Base-by-base conservation (phyloP, 2,797 vertebrate genomes). In the Neosalanx taihuensis region DNA sequence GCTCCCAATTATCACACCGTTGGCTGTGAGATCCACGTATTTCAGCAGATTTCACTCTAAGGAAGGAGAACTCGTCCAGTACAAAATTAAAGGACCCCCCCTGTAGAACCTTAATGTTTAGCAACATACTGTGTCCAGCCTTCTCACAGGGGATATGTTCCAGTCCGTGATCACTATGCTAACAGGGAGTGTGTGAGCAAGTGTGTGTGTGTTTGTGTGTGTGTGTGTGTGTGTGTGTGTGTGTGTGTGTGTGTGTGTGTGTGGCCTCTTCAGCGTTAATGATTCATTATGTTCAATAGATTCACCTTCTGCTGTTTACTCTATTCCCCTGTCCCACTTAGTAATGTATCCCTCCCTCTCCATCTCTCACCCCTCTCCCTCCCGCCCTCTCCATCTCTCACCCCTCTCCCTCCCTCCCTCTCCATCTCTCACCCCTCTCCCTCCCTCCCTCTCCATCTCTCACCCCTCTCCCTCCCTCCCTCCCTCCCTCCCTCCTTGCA, bases 281-380 rank as follows among this genome's bases (percentile, higher is more conserved):
- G 41, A 46, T 13, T 46, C 41, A 57, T 74, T 57, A 18, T 72
- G 56, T 33, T 20, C 63, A 23, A 31, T 64, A 0, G 4, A 18
- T 15, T 65, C 64, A 69, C 69, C 72, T 68, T 67, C 76, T 76
- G 68, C 66, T 68, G 59, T 56, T 64, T 29, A 67, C 67, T 72
- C 71, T 64, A 73, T 23, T 77, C 73, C 73, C 82, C 76, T 80
- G 83, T 86, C 80, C 69, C 62, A 74, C 72, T 81, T 81, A 61
- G 23, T 7, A 31, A 70, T 62, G 18, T 53, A 2, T 30, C 20
- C 31, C 1, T 64, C 41, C 23, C 23, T 26, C 23, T 26, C 23
- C 23, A 26, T 26, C 23, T 26, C 23, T 26, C 23, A 26, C 23
- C 23, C 2, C 6, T 37, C 35, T 37, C 35, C 35, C 35, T 37